A percentile compares a stretch with the other conserved stretches of the same genome.
Evolutionary conservation across 2,113 vertebrate genomes (phyloP).

Genomic region (Takifugu flavidus): DNA sequence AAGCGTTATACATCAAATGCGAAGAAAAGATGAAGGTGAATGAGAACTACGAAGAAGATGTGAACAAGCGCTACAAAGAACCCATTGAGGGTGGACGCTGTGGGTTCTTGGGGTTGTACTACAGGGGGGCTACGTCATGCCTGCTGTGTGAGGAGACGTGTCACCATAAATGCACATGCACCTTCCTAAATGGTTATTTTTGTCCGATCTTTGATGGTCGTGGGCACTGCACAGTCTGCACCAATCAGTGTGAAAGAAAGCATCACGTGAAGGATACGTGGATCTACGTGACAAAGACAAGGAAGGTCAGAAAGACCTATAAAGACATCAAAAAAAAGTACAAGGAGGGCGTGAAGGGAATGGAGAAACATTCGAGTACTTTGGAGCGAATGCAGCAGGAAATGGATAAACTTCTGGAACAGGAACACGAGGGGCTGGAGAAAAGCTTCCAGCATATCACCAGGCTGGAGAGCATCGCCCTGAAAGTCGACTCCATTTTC

Average conservation of each 20-base stretch:
- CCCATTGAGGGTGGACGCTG: neutral
- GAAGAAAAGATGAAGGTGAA: slow-evolving; percentile 1
- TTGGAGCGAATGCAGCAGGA: neutral
- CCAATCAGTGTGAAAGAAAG: slow-evolving; percentile 1
- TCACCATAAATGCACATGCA: slow-evolving; percentile 7
- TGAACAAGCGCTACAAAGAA: slow-evolving; percentile 1
- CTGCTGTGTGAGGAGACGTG: slow-evolving; percentile 14
- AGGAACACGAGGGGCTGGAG: neutral
- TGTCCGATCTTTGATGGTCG: slow-evolving; percentile 5
- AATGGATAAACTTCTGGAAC: neutral
- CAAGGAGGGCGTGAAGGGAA: neutral
- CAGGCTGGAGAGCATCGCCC: neutral
- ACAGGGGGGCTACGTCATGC: slow-evolving; percentile 11
- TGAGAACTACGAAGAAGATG: neutral
- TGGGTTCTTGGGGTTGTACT: neutral
- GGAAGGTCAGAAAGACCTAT: neutral
- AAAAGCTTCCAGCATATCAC: neutral
- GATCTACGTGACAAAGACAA: slow-evolving; percentile 18
- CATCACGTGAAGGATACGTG: slow-evolving; percentile 22
- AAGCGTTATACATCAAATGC: neutral
- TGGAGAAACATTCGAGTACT: neutral
- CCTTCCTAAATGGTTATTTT: neutral
- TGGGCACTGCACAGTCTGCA: slow-evolving; percentile 11
- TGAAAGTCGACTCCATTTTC: neutral
- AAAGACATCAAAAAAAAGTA: neutral